These are phyloP conservation scores for Oreochromis niloticus DNA, from an alignment of 2,113 vertebrate species.

Conservation along the genomic window DNA sequence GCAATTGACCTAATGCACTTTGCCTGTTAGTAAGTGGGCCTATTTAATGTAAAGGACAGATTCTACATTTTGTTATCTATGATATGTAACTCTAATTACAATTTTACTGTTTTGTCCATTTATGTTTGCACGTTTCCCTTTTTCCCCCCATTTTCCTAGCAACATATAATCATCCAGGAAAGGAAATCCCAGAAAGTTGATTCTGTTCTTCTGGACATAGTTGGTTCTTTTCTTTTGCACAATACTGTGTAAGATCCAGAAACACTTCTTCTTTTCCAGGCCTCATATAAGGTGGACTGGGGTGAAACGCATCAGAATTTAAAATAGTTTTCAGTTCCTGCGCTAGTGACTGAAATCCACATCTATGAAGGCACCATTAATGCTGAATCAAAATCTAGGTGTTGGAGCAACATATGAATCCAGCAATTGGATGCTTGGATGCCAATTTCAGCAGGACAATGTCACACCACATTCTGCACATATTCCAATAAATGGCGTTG, in stretches of 20 bases:
- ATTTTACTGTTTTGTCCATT: not conserved
- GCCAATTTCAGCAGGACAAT: not conserved
- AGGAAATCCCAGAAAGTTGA: not conserved
- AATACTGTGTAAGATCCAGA: not conserved
- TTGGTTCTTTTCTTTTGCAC: not conserved
- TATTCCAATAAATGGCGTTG: not conserved
- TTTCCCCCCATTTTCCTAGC: not conserved
- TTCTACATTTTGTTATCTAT: not conserved
- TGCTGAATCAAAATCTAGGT: not conserved
- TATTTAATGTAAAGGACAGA: not conserved
- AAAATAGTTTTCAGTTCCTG: not conserved
- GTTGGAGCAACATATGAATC: not conserved
- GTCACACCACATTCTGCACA: not conserved
- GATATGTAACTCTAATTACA: not conserved
- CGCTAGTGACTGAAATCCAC: not conserved
- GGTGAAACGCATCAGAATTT: not conserved
- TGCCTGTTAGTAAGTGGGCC: not conserved
- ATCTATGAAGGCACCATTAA: not conserved
- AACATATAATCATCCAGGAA: not conserved
- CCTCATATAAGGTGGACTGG: not conserved
- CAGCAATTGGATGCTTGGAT: not conserved
- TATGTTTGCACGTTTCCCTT: not conserved
- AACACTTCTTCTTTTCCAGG: not conserved
- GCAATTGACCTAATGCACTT: not conserved
- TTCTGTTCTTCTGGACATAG: not conserved